Evolutionary conservation across 35 echinoderm and acorn worm species (phyloP), one percentile per base, ranked within the genome.

Genomic region (Apostichopus californicus): DNA sequence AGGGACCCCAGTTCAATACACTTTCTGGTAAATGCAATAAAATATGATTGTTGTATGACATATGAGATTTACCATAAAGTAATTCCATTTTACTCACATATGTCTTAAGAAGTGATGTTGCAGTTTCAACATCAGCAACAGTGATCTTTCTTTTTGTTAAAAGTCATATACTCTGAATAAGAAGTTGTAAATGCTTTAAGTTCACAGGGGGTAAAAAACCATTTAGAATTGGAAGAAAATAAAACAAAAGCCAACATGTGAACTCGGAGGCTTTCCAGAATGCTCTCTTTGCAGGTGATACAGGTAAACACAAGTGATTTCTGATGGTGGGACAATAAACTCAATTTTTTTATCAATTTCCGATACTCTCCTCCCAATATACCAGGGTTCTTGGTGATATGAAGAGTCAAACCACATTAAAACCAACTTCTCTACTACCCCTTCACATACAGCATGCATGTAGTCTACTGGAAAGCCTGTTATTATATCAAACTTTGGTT

Each of bases 1-100:
- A 55, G 14, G 93, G 93, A 15, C 93, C 93, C 89, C 80, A 94
- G 53, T 91, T 91, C 68, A 23, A 66, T 5, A 94, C 93, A 46
- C 57, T 61, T 21, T 94, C 87, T 46, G 87, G 25, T 18, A 94
- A 59, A 58, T 94, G 93, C 26, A 91, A 25, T n/a, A 94, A 71
- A 10, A 88, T 61, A 55, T 94, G 93, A 28, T 78, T 86, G 66
- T 91, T 94, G 78, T 80, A 94, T 23, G 88, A 84, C n/a, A 90
- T 23, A 28, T 94, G 87, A 57, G 77, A 25, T 13, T 34, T 34
- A 8, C 87, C 93, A 94, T 94, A 94, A 21, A 94, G 78, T 4
- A 21, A 54, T 13, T 83, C 93, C n/a, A 71, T 56, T 13, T n/a
- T 46, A 52, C 77, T 34, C 81, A 94, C 87, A 94, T 91, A 94